These are phyloP conservation scores for Deroptyus accipitrinus DNA, from an alignment of 2,113 vertebrate species.

Conservation along the genomic window DNA sequence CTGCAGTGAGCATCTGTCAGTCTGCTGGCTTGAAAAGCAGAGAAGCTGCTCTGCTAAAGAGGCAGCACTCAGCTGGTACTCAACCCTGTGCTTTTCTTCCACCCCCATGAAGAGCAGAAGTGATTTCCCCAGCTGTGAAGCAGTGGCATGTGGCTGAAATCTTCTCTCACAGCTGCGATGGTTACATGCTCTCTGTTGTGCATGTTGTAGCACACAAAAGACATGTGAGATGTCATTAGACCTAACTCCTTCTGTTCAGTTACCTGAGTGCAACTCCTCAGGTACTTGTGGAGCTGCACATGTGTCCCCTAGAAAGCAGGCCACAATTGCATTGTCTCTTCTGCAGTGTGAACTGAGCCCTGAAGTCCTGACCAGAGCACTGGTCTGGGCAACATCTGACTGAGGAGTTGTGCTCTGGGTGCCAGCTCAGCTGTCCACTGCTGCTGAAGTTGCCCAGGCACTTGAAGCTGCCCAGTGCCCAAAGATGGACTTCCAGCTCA, in stretches of 20 bases:
- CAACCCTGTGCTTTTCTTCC: not conserved
- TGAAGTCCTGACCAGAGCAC: not conserved
- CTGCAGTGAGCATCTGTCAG: rapidly evolving
- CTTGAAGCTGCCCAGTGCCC: too few relatives aligned
- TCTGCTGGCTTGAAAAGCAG: not conserved
- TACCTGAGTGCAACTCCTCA: not conserved
- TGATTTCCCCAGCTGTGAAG: not conserved
- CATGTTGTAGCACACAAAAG: not conserved
- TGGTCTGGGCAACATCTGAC: not conserved
- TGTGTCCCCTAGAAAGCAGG: not conserved
- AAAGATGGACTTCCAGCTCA: too few relatives aligned
- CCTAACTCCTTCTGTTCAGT: not conserved
- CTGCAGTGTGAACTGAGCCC: not conserved
- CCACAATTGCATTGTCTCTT: not conserved
- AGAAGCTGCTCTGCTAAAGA: not conserved
- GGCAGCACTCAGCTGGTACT: not conserved
- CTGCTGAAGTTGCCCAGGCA: not conserved
- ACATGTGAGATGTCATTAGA: not conserved
- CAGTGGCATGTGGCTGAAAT: not conserved
- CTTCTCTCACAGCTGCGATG: not conserved
- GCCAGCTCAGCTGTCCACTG: not conserved
- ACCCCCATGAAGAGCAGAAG: rapidly evolving
- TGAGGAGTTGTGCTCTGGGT: not conserved
- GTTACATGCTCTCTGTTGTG: not conserved
- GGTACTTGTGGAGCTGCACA: not conserved